Base-by-base conservation (phyloP, 2,797 vertebrate species). In the Gadopsis marmoratus region DNA sequence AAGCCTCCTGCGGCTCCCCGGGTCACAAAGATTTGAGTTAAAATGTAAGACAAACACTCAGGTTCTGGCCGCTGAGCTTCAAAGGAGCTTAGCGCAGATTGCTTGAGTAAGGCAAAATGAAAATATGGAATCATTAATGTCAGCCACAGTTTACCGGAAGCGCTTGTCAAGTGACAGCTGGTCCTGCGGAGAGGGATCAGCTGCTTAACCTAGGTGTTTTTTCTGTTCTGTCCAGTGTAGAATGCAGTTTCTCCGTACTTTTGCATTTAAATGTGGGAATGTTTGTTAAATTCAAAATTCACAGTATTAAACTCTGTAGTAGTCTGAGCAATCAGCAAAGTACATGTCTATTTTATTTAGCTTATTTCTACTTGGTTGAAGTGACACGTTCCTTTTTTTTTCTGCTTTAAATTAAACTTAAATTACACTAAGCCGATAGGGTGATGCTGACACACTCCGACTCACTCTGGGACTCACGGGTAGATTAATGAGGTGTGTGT, bases 121-220 rank as follows among this genome's bases (percentile, higher is more conserved):
- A 62, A 72, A 47, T 7, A 14, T 61, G 1, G 53, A 64, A 23
- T 16, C n/a, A 12, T 35, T 1, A 37, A 11, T 21, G 8, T 39
- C 5, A 50, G 31, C 47, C 55, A 45, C 21, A 56, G 50, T 60
- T 79, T 26, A 9, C 2, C 2, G 41, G 23, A 10, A 21, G 21
- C 43, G 69, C 51, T 65, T 4, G 26, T 29, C 3, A 4, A 58
- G 58, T 19, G 83, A 83, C 71, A 73, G 74, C 81, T 78, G 77
- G 62, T 68, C 66, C 58, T 71, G 73, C 50, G 48, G 72, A 2
- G 75, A 81, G 14, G 26, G 64, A 39, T 47, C 64, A 54, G 68
- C 43, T 65, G 47, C 50, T 26, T 19, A 21, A 60, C 61, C 41
- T 45, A 21, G 14, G 1, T 19, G 48, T 4, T 16, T 37, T 16